Conservation (phyloP, 2,888 invertebrate species). For the Synanthedon vespiformis region DNA sequence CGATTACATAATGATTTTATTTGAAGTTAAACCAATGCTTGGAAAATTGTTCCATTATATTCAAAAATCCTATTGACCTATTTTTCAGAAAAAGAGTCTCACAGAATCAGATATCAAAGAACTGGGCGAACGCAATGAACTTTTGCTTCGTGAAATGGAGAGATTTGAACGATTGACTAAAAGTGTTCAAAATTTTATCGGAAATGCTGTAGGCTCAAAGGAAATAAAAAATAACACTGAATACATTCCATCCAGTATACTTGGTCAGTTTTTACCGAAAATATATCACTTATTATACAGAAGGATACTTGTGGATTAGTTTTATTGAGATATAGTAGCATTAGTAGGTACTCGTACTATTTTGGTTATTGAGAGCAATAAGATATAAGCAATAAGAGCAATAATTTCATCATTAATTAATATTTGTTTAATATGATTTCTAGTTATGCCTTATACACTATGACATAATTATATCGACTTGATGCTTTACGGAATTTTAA, state of each 20-base stretch:
- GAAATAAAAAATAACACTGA: conserved; percentile 1
- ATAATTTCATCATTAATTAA: too few species aligned
- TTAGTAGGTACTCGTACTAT: too few species aligned
- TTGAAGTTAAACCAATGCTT: conserved; percentile 1
- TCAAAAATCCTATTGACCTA: not conserved
- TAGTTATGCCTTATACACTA: too few species aligned
- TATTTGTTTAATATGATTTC: too few species aligned
- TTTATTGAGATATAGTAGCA: too few species aligned
- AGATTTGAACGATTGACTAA: conserved; percentile 73
- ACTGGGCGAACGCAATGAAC: conserved; percentile 68
- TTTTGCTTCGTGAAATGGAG: conserved; percentile 71
- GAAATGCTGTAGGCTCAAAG: conserved; percentile 18
- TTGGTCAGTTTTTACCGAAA: conserved; percentile 15
- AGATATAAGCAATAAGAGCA: too few species aligned
- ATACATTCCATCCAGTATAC: conserved; percentile 17
- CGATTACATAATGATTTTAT: not conserved
- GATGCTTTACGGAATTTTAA: too few species aligned
- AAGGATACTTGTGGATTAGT: too few species aligned
- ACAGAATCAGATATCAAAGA: conserved; percentile 69
- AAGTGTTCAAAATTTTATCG: conserved; percentile 67
- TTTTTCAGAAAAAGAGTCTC: conserved; percentile 64
- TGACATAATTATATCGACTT: too few species aligned
- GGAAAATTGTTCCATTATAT: not conserved
- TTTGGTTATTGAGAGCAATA: too few species aligned
- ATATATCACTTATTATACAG: too few species aligned